Evolutionary conservation across 2,797 vertebrate species (phyloP).

Genomic region (Scyliorhinus canicula): DNA sequence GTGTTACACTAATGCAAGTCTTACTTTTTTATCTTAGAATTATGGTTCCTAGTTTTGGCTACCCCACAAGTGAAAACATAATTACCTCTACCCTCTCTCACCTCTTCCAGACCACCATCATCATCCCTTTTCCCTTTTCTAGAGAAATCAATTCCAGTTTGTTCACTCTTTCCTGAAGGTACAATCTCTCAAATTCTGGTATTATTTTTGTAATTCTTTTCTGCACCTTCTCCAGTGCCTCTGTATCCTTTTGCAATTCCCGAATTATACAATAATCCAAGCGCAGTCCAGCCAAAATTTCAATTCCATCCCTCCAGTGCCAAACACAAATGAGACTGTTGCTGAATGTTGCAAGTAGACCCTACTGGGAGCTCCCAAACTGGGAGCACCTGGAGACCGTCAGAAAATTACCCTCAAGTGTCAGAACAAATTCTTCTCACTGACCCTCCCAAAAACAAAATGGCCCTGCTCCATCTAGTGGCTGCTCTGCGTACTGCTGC

Average conservation of each 20-base stretch:
- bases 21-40: background rate
- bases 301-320: background rate
- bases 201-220: background rate
- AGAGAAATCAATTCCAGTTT: background rate
- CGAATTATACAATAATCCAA: background rate
- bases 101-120: background rate
- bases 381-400: background rate
- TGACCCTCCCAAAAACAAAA: background rate
- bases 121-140: background rate
- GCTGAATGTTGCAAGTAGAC: background rate
- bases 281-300: background rate
- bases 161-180: background rate
- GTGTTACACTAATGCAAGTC: too few relatives aligned
- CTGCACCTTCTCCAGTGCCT: background rate
- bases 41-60: background rate
- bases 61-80: background rate
- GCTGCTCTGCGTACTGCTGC: background rate
- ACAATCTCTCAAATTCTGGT: background rate
- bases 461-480: constrained; percentile 25
- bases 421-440: background rate
- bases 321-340: background rate
- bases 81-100: background rate
- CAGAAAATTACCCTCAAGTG: background rate
- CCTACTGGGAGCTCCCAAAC: constrained; percentile 50
- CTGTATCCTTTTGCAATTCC: background rate